These are phyloP conservation scores for Paramormyrops hopkinsi DNA, from an alignment of 2,797 vertebrate genomes.

Conservation along the genomic window DNA sequence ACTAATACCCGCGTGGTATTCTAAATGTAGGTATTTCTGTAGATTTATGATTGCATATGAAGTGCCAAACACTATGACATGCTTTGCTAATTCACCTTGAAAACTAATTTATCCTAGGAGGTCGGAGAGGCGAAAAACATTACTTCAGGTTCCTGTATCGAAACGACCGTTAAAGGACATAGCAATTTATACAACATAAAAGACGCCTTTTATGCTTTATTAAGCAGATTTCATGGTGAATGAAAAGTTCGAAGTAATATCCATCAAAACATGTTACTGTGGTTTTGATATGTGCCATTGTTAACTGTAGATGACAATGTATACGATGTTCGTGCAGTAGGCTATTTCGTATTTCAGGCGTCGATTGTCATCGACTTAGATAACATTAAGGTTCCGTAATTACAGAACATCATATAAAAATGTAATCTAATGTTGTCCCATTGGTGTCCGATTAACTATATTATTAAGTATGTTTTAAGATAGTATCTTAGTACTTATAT, in stretches of 20 bases:
- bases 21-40: background rate
- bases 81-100: conserved; percentile 5
- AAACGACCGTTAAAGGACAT: background rate
- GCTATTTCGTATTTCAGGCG: background rate
- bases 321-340: background rate
- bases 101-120: conserved; percentile 13
- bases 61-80: background rate
- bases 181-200: background rate
- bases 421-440: background rate
- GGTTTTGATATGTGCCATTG: background rate
- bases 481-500: background rate
- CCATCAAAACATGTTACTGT: background rate
- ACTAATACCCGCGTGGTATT: background rate
- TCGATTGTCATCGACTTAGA: background rate
- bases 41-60: background rate
- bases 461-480: background rate
- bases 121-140: conserved; percentile 10
- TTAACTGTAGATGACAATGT: background rate
- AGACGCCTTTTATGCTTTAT: background rate
- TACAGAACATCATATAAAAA: background rate
- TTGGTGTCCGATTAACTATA: background rate
- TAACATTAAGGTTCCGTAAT: background rate
- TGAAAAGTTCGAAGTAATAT: background rate
- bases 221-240: background rate
- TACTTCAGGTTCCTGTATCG: background rate